Conservation (phyloP, 2,797 vertebrate species). For the Coendou prehensilis region DNA sequence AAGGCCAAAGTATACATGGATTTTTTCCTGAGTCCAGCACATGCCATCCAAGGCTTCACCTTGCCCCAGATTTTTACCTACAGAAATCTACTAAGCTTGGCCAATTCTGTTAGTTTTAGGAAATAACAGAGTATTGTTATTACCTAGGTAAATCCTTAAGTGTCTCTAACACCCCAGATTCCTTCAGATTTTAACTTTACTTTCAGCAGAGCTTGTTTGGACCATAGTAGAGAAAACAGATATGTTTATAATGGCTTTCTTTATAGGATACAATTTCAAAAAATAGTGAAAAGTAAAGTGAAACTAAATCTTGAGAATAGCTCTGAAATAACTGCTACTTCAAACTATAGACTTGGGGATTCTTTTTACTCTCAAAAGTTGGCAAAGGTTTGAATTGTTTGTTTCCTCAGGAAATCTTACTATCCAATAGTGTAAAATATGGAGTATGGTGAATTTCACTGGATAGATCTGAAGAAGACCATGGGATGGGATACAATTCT, state of each 20-base stretch:
- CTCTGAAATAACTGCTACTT: conserved; percentile 12
- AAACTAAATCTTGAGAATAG: neutral
- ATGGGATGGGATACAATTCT: neutral
- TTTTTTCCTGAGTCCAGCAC: neutral
- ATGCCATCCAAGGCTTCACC: neutral
- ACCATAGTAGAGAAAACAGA: neutral
- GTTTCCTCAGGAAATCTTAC: neutral
- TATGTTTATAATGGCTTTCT: neutral
- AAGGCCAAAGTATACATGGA: neutral
- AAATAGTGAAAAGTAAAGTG: conserved; percentile 4
- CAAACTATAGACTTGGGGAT: neutral
- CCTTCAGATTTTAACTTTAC: conserved; percentile 17
- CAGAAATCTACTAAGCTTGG: neutral
- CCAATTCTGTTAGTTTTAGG: neutral
- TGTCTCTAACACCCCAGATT: neutral
- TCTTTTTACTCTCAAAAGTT: neutral
- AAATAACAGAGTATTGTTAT: neutral
- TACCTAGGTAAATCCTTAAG: neutral
- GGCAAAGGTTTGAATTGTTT: conserved; percentile 15
- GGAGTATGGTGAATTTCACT: neutral
- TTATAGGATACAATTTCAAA: conserved; percentile 5
- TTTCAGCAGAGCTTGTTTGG: neutral
- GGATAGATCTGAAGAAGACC: neutral
- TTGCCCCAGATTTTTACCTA: neutral
- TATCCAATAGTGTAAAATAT: neutral